Percentiles rank a stretch among this genome's conserved stretches.
Conservation (phyloP, 1,140 invertebrate genomes). For the Hylaeus volcanicus region DNA sequence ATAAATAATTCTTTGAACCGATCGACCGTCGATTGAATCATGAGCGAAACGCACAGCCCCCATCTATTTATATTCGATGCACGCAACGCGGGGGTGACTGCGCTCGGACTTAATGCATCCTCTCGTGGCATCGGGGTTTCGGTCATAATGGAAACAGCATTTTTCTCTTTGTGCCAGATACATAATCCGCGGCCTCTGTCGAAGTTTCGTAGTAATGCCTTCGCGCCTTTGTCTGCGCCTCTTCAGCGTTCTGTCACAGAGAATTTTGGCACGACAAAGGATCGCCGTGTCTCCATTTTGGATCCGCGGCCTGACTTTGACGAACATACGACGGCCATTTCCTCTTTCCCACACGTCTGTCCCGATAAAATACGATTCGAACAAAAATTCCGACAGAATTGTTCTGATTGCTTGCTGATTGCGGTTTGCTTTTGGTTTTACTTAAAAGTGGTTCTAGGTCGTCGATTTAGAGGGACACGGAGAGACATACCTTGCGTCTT, state of each 20-base stretch:
- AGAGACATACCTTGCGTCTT: too few relatives aligned
- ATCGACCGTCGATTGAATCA: not conserved
- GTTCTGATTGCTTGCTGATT: too few relatives aligned
- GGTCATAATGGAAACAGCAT: slow-evolving; percentile 51
- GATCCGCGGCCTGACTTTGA: slow-evolving; percentile 63
- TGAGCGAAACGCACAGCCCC: not conserved
- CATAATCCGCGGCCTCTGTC: slow-evolving; percentile 50
- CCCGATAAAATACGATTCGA: slow-evolving; percentile 56
- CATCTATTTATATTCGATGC: slow-evolving; percentile 39
- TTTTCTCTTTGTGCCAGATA: slow-evolving; percentile 48
- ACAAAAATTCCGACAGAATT: too few relatives aligned
- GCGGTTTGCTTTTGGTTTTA: too few relatives aligned
- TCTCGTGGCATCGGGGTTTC: slow-evolving; percentile 50
- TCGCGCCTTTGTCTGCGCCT: slow-evolving; percentile 42
- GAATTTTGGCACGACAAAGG: slow-evolving; percentile 75
- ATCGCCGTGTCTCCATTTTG: slow-evolving; percentile 71
- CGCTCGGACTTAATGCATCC: slow-evolving; percentile 47
- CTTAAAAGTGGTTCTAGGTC: too few relatives aligned
- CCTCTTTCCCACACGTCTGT: slow-evolving; percentile 59
- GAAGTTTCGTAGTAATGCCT: slow-evolving; percentile 55
- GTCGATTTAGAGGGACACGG: not conserved
- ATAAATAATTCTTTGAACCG: not conserved
- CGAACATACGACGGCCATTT: slow-evolving; percentile 58
- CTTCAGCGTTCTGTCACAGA: slow-evolving; percentile 32
- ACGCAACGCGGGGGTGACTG: slow-evolving; percentile 8